Conservation (phyloP, 2,888 invertebrate species). For the Trissolcus japonicus region DNA sequence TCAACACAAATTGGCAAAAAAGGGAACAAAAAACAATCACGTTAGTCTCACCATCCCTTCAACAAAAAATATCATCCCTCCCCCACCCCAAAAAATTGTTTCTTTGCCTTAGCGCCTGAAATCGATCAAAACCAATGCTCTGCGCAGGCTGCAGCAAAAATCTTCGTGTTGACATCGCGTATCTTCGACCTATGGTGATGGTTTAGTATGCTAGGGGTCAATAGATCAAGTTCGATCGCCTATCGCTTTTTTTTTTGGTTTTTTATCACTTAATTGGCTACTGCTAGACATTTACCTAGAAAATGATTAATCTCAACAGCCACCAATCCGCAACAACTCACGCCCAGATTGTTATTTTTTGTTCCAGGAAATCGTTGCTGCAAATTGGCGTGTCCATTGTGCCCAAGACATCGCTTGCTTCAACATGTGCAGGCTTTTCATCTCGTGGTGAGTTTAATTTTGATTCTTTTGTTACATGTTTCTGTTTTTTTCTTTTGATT, state of each 20-base stretch:
- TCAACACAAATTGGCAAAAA: conserved; percentile 78
- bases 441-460: no score
- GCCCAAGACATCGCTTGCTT: not conserved
- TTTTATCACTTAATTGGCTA: not conserved
- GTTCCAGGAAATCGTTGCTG: conserved; percentile 3
- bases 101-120: conserved; percentile 22
- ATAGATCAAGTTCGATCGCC: not conserved
- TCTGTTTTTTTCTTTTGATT: no score
- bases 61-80: not conserved
- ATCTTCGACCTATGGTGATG: conserved; percentile 62
- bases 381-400: conserved; percentile 39
- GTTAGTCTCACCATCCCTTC: conserved; percentile 76
- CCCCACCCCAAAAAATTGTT: conserved; percentile 24
- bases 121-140: conserved; percentile 52
- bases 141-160: conserved; percentile 26
- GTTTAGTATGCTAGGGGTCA: conserved; percentile 19
- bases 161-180: conserved; percentile 63
- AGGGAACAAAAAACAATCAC: conserved; percentile 81
- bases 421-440: not conserved
- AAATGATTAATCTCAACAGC: conserved; percentile 38
- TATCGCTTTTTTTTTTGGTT: not conserved
- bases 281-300: conserved; percentile 30
- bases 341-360: not conserved
- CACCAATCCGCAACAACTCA: conserved; percentile 36
- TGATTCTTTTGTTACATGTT: no score